Percentiles rank a stretch among this genome's conserved stretches.
phyloP scores from a whole-genome alignment of 2,888 invertebrate species.

The Tribolium freemani region DNA sequence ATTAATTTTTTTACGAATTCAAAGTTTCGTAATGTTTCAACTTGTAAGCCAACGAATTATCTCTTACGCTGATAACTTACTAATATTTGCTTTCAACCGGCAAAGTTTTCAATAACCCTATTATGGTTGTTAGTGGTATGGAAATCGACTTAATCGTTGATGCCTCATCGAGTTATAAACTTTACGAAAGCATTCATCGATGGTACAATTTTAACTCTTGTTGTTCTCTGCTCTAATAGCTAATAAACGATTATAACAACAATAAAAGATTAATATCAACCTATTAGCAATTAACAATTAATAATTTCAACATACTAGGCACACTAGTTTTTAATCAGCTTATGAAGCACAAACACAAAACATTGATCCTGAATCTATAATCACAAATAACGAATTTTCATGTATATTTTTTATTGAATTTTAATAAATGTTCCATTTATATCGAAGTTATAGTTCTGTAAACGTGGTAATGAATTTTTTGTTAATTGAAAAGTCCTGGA shows the following conservation, averaged over 20 bases:
- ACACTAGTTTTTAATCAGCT: neutral
- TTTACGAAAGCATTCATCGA: conserved; percentile 9
- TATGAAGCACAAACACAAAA: neutral
- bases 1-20: neutral
- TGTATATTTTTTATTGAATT: neutral
- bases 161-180: conserved; percentile 28
- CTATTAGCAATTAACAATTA: neutral
- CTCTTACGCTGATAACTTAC: conserved; percentile 11
- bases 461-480: neutral
- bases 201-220: conserved; percentile 5
- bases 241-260: neutral
- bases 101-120: conserved; percentile 27
- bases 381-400: neutral
- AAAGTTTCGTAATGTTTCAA: neutral
- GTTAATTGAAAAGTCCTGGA: no score
- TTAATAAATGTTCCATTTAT: neutral
- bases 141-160: conserved; percentile 32
- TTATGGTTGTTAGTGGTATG: conserved; percentile 27
- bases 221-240: neutral
- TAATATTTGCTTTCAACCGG: conserved; percentile 24
- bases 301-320: neutral
- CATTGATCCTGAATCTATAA: neutral
- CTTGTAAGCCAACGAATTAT: conserved; percentile 11
- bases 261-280: neutral
- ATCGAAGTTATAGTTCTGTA: no score